Evolutionary conservation across 1,140 invertebrate species (phyloP).

Genomic region (Aphaenogaster floridana): DNA sequence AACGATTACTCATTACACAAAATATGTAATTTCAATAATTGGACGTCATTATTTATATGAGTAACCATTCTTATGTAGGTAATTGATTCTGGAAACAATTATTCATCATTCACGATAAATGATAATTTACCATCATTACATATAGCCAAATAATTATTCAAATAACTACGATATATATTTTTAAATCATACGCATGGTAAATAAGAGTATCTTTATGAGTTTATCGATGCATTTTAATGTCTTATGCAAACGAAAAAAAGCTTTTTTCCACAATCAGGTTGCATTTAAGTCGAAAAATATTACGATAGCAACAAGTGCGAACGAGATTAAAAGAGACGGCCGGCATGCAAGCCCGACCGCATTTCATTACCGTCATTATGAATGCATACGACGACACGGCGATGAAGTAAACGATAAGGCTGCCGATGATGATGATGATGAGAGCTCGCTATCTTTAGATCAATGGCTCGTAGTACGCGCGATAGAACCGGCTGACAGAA

Average conservation of each 20-base stretch:
- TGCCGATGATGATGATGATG: slow-evolving; percentile 55
- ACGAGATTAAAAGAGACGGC: slow-evolving; percentile 53
- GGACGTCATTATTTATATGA: not conserved
- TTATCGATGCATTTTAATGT: slow-evolving; percentile 20
- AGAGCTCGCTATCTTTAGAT: slow-evolving; percentile 59
- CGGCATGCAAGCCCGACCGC: slow-evolving; percentile 3
- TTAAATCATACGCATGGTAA: not conserved
- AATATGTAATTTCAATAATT: slow-evolving; percentile 15
- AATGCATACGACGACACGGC: slow-evolving; percentile 44
- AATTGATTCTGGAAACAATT: not conserved
- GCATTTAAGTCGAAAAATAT: slow-evolving; percentile 20
- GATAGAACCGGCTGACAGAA: slow-evolving; percentile 50
- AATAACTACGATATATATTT: slow-evolving; percentile 7
- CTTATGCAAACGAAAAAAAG: not conserved
- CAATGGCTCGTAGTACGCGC: slow-evolving; percentile 23
- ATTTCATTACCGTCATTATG: slow-evolving; percentile 69
- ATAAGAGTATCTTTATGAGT: slow-evolving; percentile 15
- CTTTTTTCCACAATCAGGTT: not conserved
- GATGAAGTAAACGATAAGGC: slow-evolving; percentile 58
- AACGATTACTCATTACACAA: not conserved
- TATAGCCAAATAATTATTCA: slow-evolving; percentile 6
- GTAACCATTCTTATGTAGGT: not conserved
- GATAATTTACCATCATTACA: not conserved
- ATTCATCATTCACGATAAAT: not conserved
- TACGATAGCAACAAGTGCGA: not conserved